Evolutionary conservation across 2,797 vertebrate genomes (phyloP).

Genomic region (Ambastaia sidthimunki): DNA sequence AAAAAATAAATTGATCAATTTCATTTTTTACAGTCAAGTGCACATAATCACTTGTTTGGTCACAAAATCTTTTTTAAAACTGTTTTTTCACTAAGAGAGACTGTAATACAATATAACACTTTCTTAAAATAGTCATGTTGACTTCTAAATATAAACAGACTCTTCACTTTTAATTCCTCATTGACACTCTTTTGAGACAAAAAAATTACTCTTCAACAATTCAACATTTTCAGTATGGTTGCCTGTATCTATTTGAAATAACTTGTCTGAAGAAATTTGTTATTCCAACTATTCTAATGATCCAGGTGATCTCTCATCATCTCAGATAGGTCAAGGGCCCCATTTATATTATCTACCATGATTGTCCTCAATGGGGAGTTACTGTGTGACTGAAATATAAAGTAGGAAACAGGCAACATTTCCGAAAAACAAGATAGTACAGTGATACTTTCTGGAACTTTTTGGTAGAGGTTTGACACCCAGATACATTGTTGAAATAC

Average conservation of each 20-base stretch:
- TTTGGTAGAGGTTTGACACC: background rate
- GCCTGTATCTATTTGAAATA: background rate
- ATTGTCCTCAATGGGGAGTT: background rate
- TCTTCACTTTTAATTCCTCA: background rate
- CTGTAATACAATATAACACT: too few relatives aligned
- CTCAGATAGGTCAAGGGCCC: background rate
- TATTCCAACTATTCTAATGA: background rate
- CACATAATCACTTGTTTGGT: too few relatives aligned
- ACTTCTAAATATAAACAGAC: background rate
- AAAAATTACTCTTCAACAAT: background rate
- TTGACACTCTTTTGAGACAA: background rate
- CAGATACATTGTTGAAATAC: slow-evolving; percentile 1
- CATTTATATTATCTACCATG: background rate
- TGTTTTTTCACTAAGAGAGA: too few relatives aligned
- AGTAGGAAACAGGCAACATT: background rate
- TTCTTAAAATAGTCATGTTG: background rate
- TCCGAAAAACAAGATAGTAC: background rate
- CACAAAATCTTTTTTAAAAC: too few relatives aligned
- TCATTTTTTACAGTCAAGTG: too few relatives aligned
- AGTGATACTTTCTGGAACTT: background rate
- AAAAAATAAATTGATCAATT: too few relatives aligned
- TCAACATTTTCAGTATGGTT: background rate
- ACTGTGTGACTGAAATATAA: background rate
- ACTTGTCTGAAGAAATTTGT: background rate
- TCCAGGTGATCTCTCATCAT: background rate